phyloP scores from a whole-genome alignment of 2,888 invertebrate genomes.

The Eutolmus rufibarbis region DNA sequence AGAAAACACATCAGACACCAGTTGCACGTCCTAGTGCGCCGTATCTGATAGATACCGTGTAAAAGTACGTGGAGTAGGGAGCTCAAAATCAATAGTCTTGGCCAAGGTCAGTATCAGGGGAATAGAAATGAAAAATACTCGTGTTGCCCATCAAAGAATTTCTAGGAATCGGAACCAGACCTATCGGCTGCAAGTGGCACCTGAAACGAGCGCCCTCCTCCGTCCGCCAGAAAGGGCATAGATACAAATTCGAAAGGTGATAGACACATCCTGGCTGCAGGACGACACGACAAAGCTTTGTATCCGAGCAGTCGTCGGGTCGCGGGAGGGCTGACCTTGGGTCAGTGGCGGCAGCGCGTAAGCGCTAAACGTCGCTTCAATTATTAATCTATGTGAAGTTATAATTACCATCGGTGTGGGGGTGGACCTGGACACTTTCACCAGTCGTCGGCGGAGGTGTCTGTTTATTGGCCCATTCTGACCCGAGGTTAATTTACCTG shows the following conservation, averaged over 20 bases:
- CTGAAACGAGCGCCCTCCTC: not conserved
- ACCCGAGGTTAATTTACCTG: not conserved
- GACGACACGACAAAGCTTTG: not conserved
- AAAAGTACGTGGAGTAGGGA: not conserved
- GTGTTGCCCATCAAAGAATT: not conserved
- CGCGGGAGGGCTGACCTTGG: not conserved
- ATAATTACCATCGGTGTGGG: not conserved
- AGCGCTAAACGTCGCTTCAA: not conserved
- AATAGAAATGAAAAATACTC: not conserved
- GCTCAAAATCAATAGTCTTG: conserved; percentile 59
- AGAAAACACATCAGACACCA: not conserved
- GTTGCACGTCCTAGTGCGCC: conserved; percentile 29
- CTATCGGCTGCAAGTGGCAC: not conserved
- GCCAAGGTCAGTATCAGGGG: conserved; percentile 55
- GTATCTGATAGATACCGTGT: not conserved
- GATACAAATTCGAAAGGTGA: not conserved
- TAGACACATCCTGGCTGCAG: not conserved
- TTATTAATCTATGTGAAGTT: not conserved
- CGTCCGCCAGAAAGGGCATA: not conserved
- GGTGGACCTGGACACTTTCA: not conserved
- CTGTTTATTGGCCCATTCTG: not conserved
- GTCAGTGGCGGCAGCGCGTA: not conserved
- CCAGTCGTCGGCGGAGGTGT: not conserved
- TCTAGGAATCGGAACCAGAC: not conserved
- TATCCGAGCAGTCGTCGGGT: not conserved